Percentiles rank a stretch among this genome's conserved stretches.
Evolutionary conservation across 2,888 invertebrate genomes (phyloP).

Genomic region (Buathra laborator): DNA sequence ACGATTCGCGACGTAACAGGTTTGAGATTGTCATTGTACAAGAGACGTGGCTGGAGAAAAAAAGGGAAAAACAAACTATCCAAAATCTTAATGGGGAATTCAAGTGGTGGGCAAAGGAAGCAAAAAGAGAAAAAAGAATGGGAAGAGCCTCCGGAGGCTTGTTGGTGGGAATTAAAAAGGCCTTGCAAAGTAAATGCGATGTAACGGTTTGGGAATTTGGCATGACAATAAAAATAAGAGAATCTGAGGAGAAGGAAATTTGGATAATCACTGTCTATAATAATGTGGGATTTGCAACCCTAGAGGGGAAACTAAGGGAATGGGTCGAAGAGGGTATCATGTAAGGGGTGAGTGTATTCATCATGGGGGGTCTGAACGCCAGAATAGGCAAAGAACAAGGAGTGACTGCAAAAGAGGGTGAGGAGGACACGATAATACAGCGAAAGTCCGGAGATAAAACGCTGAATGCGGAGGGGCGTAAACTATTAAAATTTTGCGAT

Average conservation of each 20-base stretch:
- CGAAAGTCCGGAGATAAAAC: background rate
- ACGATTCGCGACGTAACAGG: no score
- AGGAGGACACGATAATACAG: background rate
- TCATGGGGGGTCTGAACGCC: slow-evolving; percentile 52
- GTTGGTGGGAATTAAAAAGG: background rate
- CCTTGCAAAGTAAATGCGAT: background rate
- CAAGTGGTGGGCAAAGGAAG: background rate
- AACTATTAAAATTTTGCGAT: slow-evolving; percentile 41
- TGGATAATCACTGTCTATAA: slow-evolving; percentile 39
- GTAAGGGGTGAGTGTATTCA: slow-evolving; percentile 27
- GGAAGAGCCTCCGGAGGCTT: background rate
- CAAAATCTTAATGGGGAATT: slow-evolving; percentile 27
- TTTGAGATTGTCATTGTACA: slow-evolving; percentile 51
- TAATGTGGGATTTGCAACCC: slow-evolving; percentile 6
- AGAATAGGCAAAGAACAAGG: slow-evolving; percentile 42
- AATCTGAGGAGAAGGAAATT: background rate
- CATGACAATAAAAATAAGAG: slow-evolving; percentile 20
- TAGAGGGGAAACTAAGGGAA: background rate
- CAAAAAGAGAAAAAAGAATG: background rate
- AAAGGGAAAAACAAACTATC: slow-evolving; percentile 26
- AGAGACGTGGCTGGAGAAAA: slow-evolving; percentile 59
- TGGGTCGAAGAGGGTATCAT: slow-evolving; percentile 7
- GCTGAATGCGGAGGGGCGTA: background rate
- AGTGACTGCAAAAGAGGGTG: background rate
- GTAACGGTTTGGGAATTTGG: background rate